Evolutionary conservation across 2,113 vertebrate genomes (phyloP), one percentile per base, ranked within the genome.

Genomic region (Octodon degus): DNA sequence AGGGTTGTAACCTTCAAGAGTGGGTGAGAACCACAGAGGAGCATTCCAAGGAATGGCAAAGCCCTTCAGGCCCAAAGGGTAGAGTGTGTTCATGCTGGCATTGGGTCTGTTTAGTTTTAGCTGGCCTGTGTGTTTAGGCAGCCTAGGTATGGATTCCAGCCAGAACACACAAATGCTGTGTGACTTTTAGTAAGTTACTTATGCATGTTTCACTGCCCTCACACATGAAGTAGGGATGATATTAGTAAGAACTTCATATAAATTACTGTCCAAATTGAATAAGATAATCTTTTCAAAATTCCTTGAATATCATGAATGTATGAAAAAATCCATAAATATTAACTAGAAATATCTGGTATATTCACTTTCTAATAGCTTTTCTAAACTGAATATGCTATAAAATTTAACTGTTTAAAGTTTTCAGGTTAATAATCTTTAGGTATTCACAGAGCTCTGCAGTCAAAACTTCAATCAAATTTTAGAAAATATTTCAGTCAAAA

Each of bases 241-340:
- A 67, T 65, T 76, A 86, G 5, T 81, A 94, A 55, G 40, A 60
- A 58, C 6, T 13, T 93, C 82, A 67, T 72, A 67, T 63, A 92
- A 80, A 32, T 43, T 72, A 79, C 12, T 86, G 5, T 93, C 32
- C 34, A 40, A 2, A 67, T 83, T 88, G 90, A 91, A 84, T 77
- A 16, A 79, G 62, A 77, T 43, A 81, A 60, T 88, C 10, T 62
- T 50, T 60, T 43, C 17, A 65, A n/a, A 60, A 20, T 68, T 89
- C 50, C 77, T 90, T 25, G 24, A 47, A 90, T 72, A 79, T 77
- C 24, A 88, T 27, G 4, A 5, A 1, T 37, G 62, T 90, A 19
- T 95, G 67, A 95, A 82, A 91, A 86, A 3, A 47, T 79, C 25
- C 30, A 81, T 85, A 80, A 96, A 53, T 1, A 30, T 72, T 65